A percentile compares a stretch with the other conserved stretches of the same genome.
phyloP scores from a whole-genome alignment of 2,888 invertebrate species.

The Oscheius onirici region DNA sequence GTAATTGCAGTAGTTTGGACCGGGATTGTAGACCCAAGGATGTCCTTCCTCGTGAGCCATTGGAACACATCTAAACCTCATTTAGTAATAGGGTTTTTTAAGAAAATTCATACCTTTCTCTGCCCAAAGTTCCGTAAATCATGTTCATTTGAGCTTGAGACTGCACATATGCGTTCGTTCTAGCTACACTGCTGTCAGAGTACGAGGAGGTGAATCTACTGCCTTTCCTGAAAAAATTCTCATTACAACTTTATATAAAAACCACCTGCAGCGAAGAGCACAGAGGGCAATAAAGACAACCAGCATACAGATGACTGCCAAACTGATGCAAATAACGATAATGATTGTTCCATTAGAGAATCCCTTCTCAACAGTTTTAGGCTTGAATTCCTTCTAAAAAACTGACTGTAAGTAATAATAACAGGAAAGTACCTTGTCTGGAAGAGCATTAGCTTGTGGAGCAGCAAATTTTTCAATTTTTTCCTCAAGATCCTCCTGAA shows the following conservation, averaged over 20 bases:
- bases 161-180: constrained; percentile 66
- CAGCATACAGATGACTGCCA: constrained; percentile 58
- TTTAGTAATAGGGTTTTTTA: neutral
- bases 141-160: constrained; percentile 58
- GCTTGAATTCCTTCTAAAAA: constrained; percentile 30
- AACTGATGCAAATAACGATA: constrained; percentile 40
- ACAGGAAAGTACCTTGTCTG: neutral
- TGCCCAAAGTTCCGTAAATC: constrained; percentile 48
- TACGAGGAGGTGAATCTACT: constrained; percentile 42
- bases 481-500: constrained; percentile 2
- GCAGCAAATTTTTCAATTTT: constrained; percentile 19
- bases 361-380: constrained; percentile 19
- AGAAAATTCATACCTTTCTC: constrained; percentile 6
- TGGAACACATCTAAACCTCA: constrained; percentile 40
- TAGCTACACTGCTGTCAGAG: constrained; percentile 52
- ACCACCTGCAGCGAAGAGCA: constrained; percentile 63
- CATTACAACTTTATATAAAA: neutral
- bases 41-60: constrained; percentile 49
- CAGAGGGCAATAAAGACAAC: constrained; percentile 67
- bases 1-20: constrained; percentile 55
- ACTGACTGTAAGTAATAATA: neutral
- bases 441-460: neutral
- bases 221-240: constrained; percentile 7
- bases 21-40: constrained; percentile 65
- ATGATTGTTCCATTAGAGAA: constrained; percentile 57